Conservation (phyloP, 2,113 vertebrate species). For the Phalacrocorax brasilianus region DNA sequence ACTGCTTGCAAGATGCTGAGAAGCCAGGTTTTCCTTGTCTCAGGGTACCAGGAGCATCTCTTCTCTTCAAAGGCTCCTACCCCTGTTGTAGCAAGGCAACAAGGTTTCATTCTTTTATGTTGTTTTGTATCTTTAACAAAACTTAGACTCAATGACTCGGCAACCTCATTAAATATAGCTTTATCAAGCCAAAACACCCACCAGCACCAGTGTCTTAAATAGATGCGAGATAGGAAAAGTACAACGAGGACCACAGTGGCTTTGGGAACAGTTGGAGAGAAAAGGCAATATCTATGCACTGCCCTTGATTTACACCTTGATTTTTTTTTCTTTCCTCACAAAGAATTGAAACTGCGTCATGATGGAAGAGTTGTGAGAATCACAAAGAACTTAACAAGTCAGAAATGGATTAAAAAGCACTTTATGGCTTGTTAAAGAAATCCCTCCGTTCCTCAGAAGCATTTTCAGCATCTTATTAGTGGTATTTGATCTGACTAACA, state of each 20-base stretch:
- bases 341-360: constrained; percentile 59
- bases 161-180: neutral
- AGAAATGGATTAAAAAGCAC: constrained; percentile 78
- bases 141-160: neutral
- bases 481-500: constrained; percentile 76
- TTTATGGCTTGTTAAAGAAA: constrained; percentile 77
- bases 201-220: neutral
- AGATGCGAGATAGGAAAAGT: neutral
- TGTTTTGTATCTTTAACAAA: neutral
- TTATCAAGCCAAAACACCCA: neutral
- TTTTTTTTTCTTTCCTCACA: constrained; percentile 51
- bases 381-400: constrained; percentile 70
- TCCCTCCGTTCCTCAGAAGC: constrained; percentile 68
- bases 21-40: neutral
- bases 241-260: neutral
- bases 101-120: neutral
- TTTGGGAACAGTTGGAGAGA: neutral
- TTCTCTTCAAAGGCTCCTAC: neutral
- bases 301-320: constrained; percentile 65
- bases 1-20: neutral
- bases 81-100: neutral
- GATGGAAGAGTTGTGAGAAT: constrained; percentile 64
- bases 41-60: neutral
- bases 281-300: neutral
- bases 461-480: constrained; percentile 75